Conservation (phyloP, 2,888 invertebrate genomes). For the Ochropleura leucogaster region DNA sequence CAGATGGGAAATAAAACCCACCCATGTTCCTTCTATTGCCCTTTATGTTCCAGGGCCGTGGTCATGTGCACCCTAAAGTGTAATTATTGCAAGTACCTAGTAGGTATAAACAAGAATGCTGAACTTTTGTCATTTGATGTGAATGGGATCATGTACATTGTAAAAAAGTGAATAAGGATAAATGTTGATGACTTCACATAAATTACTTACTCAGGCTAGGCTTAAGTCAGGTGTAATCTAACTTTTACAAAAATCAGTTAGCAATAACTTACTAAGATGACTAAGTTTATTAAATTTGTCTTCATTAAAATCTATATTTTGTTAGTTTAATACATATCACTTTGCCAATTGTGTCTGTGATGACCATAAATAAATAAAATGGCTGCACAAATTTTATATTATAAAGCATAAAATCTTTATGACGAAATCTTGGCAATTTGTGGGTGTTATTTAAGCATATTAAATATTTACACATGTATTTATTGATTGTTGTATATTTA, state of each 20-base stretch:
- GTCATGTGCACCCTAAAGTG: not conserved
- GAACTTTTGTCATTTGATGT: conserved; percentile 5
- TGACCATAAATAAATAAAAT: conserved; percentile 42
- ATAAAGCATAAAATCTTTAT: conserved; percentile 27
- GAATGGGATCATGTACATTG: conserved; percentile 3
- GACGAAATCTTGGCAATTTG: conserved; percentile 46
- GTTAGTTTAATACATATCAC: conserved; percentile 57
- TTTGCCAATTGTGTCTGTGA: conserved; percentile 65
- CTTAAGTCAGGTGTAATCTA: conserved; percentile 32
- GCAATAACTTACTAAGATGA: conserved; percentile 30
- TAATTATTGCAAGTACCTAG: not conserved
- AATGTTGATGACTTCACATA: conserved; percentile 15
- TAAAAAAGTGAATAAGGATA: conserved; percentile 1
- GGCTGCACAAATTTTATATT: conserved; percentile 56
- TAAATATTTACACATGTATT: conserved; percentile 65
- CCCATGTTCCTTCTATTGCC: too few species aligned
- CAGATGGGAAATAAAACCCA: too few species aligned
- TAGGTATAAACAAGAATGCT: not conserved
- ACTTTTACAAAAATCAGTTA: conserved; percentile 34
- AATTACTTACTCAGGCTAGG: conserved; percentile 53
- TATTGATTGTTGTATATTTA: conserved; percentile 66
- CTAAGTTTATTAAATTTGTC: conserved; percentile 38
- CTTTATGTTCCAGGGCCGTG: too few species aligned
- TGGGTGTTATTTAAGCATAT: conserved; percentile 51
- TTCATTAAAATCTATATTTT: conserved; percentile 34